Conservation (phyloP, 2,888 invertebrate species). For the Myathropa florea region DNA sequence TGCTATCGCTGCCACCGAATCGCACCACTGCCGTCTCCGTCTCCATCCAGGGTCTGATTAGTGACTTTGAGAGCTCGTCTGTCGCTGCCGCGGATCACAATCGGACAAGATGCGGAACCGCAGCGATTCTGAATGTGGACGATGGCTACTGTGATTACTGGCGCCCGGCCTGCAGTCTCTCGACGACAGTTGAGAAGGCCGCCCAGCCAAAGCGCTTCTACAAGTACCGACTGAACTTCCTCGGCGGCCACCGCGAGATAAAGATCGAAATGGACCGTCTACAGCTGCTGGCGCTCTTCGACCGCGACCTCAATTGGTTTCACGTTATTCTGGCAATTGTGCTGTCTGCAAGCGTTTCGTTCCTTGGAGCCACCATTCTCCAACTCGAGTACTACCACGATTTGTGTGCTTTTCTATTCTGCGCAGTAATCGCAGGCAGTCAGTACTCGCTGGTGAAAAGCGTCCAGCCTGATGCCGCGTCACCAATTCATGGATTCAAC, state of each 20-base stretch:
- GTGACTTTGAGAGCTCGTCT: constrained; percentile 72
- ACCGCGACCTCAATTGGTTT: constrained; percentile 90
- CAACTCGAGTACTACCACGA: constrained; percentile 94
- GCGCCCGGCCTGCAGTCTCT: constrained; percentile 78
- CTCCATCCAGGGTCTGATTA: constrained; percentile 77
- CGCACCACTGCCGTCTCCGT: constrained; percentile 64
- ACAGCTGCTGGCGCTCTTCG: constrained; percentile 94
- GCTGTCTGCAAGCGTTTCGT: constrained; percentile 91
- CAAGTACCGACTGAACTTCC: constrained; percentile 79
- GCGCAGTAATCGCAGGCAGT: constrained; percentile 98
- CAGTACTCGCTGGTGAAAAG: constrained; percentile 98
- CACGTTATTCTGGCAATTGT: constrained; percentile 89
- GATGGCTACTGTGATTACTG: constrained; percentile 79
- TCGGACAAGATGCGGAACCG: constrained; percentile 61
- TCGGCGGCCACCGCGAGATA: constrained; percentile 78
- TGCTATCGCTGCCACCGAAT: constrained; percentile 26
- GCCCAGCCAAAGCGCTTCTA: constrained; percentile 79
- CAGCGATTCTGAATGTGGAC: constrained; percentile 77
- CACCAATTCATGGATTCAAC: constrained; percentile 99
- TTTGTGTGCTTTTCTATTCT: constrained; percentile 95
- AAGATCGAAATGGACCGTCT: constrained; percentile 96
- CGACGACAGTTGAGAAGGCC: constrained; percentile 76
- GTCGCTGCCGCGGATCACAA: constrained; percentile 43
- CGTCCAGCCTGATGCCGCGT: constrained; percentile 99
- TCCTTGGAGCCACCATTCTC: constrained; percentile 91